These are phyloP conservation scores for Enteromius anoplus DNA, from an alignment of 2,797 vertebrate genomes.

Conservation along the genomic window DNA sequence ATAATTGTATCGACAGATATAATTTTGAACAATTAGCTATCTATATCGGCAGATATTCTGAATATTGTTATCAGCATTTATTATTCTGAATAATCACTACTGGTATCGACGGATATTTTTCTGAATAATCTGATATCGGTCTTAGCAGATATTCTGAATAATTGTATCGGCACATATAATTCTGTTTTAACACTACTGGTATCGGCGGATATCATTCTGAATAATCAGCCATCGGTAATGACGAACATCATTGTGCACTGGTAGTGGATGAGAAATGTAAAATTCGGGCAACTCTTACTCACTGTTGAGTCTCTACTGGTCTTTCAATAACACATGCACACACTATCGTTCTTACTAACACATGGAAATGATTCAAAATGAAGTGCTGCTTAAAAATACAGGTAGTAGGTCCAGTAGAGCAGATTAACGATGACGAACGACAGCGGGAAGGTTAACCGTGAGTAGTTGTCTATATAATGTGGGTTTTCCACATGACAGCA, in stretches of 20 bases:
- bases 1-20: too few relatives aligned
- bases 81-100: too few relatives aligned
- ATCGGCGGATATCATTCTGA: neutral
- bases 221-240: neutral
- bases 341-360: neutral
- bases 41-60: neutral
- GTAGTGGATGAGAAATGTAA: neutral
- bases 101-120: too few relatives aligned
- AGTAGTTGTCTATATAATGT: constrained; percentile 93
- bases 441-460: constrained; percentile 86
- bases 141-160: too few relatives aligned
- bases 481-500: constrained; percentile 89
- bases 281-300: neutral
- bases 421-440: constrained; percentile 89
- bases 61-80: too few relatives aligned
- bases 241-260: neutral
- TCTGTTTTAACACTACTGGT: neutral
- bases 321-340: neutral
- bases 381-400: constrained; percentile 80
- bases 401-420: constrained; percentile 91
- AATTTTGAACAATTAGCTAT: too few relatives aligned
- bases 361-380: neutral
- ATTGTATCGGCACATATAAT: too few relatives aligned
- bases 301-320: neutral
- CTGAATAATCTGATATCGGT: too few relatives aligned